Evolutionary conservation across 2,797 vertebrate genomes (phyloP).

Genomic region (Neoniphon sammara): DNA sequence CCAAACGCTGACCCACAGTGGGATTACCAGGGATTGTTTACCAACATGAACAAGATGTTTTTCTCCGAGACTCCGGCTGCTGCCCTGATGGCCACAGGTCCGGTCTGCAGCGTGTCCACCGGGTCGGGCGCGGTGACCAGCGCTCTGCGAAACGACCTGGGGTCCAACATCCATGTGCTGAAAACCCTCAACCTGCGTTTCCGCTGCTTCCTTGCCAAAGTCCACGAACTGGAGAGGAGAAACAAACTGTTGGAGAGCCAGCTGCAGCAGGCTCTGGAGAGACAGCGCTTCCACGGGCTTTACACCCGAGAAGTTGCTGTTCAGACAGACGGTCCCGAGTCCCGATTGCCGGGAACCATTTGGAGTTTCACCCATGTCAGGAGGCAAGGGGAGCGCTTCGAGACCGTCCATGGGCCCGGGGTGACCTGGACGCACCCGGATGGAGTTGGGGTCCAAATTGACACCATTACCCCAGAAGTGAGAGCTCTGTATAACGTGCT

Average conservation of each 20-base stretch:
- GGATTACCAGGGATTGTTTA: slow-evolving; percentile 43
- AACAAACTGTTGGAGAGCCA: slow-evolving; percentile 95
- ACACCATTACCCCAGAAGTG: slow-evolving; percentile 94
- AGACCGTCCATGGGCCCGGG: slow-evolving; percentile 91
- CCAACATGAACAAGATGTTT: slow-evolving; percentile 86
- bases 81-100: slow-evolving; percentile 49
- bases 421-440: slow-evolving; percentile 90
- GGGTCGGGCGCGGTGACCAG: slow-evolving; percentile 85
- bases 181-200: slow-evolving; percentile 97
- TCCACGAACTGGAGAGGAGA: slow-evolving; percentile 94
- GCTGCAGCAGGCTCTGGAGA: slow-evolving; percentile 86
- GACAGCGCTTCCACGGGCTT: slow-evolving; percentile 82
- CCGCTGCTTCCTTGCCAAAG: slow-evolving; percentile 96
- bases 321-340: slow-evolving; percentile 88
- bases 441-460: slow-evolving; percentile 89
- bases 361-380: slow-evolving; percentile 96
- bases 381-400: slow-evolving; percentile 88
- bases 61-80: slow-evolving; percentile 85
- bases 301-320: slow-evolving; percentile 88
- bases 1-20: slow-evolving; percentile 33
- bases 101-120: slow-evolving; percentile 60
- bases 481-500: slow-evolving; percentile 91
- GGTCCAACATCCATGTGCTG: slow-evolving; percentile 95
- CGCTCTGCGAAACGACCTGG: slow-evolving; percentile 94
- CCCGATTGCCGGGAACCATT: slow-evolving; percentile 92